Evolutionary conservation across 1,140 invertebrate genomes (phyloP), one percentile per base, ranked within the genome.

Genomic region (Papilio xuthus): DNA sequence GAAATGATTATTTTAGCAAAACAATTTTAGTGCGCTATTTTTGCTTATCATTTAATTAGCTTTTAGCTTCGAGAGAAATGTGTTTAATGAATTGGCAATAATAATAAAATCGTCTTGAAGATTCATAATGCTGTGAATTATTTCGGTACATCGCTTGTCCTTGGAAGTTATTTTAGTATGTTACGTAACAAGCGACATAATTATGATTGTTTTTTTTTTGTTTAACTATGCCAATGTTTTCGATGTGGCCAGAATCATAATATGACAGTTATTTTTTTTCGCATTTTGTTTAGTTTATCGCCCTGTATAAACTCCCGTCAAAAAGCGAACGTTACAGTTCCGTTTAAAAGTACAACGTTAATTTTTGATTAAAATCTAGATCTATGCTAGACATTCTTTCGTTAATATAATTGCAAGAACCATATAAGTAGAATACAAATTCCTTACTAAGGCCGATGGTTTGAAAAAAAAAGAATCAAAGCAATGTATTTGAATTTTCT

Each of bases 401-500:
- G 1, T 15, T 28, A 8, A 23, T 13, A 15, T 63, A 23, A 28
- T 7, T 63, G 12, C 12, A 63, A 60, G 4, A 23, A 23, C 12
- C 13, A 18, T 20, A 18, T 56, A 20, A 56, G 53, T 56, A 60
- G n/a, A n/a, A 23, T 28, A 67, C 26, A 28, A 67, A 67, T 67
- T 67, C 60, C 60, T 67, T 28, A 26, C 56, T 60, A 28, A 23
- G 26, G 23, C 60, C 12, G 60, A 28, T 28, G 26, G 60, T 67
- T 67, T 67, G 32, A 67, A 67, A 67, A 67, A 67, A 67, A 67
- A 63, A 67, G 60, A 15, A 67, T 67, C 60, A 13, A 26, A 15
- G 60, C 23, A 73, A 73, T 73, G 71, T 72, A 72, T 41, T 42
- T 72, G 70, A 72, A 47, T 42, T 44, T 26, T 73, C 71, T 73